These are phyloP conservation scores for Drosophila arawakana DNA, from an alignment of 1,140 invertebrate genomes.

Conservation along the genomic window DNA sequence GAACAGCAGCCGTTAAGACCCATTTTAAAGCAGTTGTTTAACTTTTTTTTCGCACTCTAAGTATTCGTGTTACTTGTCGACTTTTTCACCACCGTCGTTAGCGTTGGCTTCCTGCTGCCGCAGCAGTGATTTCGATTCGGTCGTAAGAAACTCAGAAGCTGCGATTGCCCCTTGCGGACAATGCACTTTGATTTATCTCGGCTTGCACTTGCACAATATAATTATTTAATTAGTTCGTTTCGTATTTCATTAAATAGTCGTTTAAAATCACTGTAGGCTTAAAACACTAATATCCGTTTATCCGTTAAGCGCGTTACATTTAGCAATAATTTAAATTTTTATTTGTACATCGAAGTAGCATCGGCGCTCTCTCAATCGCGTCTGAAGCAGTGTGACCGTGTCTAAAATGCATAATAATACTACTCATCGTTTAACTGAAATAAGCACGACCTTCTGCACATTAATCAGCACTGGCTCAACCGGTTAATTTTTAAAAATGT, in stretches of 20 bases:
- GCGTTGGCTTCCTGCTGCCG: constrained; percentile 32
- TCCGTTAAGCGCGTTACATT: constrained; percentile 58
- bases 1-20: constrained; percentile 88
- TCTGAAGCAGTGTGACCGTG: constrained; percentile 43
- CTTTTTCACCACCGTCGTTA: constrained; percentile 56
- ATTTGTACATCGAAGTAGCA: constrained; percentile 60
- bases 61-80: constrained; percentile 44
- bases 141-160: constrained; percentile 42
- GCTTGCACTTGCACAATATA: constrained; percentile 25
- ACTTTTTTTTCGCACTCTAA: constrained; percentile 10
- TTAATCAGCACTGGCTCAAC: constrained; percentile 16
- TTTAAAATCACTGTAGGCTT: constrained; percentile 37
- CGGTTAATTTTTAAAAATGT: not conserved
- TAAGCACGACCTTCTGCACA: not conserved
- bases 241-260: constrained; percentile 13
- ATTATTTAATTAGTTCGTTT: not conserved
- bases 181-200: constrained; percentile 38
- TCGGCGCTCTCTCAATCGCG: constrained; percentile 54
- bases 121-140: constrained; percentile 32
- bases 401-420: not conserved
- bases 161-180: constrained; percentile 34
- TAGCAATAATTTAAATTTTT: constrained; percentile 64
- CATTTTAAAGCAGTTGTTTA: constrained; percentile 84
- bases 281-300: constrained; percentile 42
- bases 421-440: not conserved